Base-by-base conservation (phyloP, 2,113 vertebrate species). In the Gila orcuttii region DNA sequence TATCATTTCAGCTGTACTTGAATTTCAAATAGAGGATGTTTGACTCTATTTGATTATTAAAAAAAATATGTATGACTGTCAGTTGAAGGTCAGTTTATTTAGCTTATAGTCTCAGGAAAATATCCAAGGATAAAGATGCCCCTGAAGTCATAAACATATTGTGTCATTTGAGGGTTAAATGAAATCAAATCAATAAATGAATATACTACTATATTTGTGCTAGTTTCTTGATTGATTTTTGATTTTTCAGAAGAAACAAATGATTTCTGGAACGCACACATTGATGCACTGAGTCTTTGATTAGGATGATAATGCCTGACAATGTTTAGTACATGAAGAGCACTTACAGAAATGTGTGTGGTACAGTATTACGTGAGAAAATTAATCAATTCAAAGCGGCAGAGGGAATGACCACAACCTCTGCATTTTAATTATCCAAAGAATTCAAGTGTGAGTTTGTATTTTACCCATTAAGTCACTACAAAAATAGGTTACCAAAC, bases 271-370 rank as follows among this genome's bases (percentile, higher is more conserved):
- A 55, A 80, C 19, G 33, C 25, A n/a, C 15, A 47, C 25, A 2
- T 9, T 6, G 4, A 55, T 33, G n/a, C 60, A 21, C 55, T 21
- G 19, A 95, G 45, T 59, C 25, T 80, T 75, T 86, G 69, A 69
- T 79, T 75, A 85, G 76, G 33, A 39, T 5, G 21, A 71, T 23
- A 50, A 87, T 87, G 19, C 19, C 19, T 57, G 7, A 57, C 55
- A 57, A 57, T 57, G 36, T 86, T 87, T n/a, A 86, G 11, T 33
- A 17, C 21, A 33, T 47, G 11, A 76, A 68, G 21, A 68, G 79
- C 36, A 42, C 79, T 79, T 60, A 84, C 68, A 39, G 31, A 57
- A 36, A 33, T 36, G n/a, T 28, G 25, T 47, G 84, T 68, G 71
- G 28, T 77, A 47, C 42, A n/a, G 17, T 78, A 15, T 4, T 11